Conservation (phyloP, 1,140 invertebrate species). For the Matsumurasca onukii region DNA sequence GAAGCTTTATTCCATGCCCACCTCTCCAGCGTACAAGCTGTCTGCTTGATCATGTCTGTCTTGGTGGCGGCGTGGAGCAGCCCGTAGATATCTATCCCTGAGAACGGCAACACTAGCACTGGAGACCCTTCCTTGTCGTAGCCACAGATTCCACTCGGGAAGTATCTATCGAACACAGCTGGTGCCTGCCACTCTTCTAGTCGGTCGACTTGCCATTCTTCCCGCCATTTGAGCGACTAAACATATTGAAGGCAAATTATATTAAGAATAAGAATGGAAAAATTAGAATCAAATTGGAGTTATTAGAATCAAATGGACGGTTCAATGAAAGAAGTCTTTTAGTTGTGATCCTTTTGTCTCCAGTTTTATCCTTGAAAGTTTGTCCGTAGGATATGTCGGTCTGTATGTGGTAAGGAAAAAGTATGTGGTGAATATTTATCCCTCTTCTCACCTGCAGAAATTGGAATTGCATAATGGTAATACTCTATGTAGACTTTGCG, state of each 20-base stretch:
- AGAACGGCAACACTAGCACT: slow-evolving; percentile 72
- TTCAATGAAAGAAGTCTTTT: neutral
- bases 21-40: slow-evolving; percentile 51
- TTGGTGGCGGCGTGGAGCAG: slow-evolving; percentile 73
- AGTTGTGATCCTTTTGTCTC: neutral
- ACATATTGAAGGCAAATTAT: neutral
- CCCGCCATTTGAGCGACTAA: slow-evolving; percentile 75
- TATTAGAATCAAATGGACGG: neutral
- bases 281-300: neutral
- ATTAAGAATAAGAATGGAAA: neutral
- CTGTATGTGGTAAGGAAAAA: neutral
- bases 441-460: too few species aligned
- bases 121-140: slow-evolving; percentile 85
- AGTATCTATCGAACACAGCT: slow-evolving; percentile 66
- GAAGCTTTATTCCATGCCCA: too few species aligned
- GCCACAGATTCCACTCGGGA: slow-evolving; percentile 74
- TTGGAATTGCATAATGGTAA: too few species aligned
- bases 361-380: neutral
- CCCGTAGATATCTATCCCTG: slow-evolving; percentile 74
- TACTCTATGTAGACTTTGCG: too few species aligned
- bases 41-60: slow-evolving; percentile 68
- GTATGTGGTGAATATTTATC: neutral
- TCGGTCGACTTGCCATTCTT: slow-evolving; percentile 74
- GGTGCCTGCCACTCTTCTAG: slow-evolving; percentile 67
- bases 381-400: neutral